Evolutionary conservation across 37 sponge, comb jelly and placozoan species (phyloP), one percentile per base, ranked within the genome.

Genomic region (Beroe forskalii): DNA sequence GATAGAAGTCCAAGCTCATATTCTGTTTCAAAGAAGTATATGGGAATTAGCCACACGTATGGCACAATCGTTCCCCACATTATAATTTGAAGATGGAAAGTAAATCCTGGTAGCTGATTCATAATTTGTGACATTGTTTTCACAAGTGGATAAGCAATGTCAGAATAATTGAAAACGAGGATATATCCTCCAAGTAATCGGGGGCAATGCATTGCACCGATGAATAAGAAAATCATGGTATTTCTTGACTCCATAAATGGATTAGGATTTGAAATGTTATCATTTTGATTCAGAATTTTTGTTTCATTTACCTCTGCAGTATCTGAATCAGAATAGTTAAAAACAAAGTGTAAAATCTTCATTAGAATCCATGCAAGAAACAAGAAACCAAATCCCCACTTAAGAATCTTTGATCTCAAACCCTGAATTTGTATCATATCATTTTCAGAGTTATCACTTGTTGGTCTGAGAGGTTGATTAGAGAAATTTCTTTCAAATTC

Each of bases 171-270:
- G 32, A 69, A 69, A 19, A 69, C 19, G 17, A 69, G 19, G 38
- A 69, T 33, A 36, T 69, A 69, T 20, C 33, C 72, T 33, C 72
- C 72, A 33, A 69, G 38, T 33, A 69, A 69, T 9, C 72, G 36
- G 28, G 72, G 72, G 32, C 72, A 69, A 12, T 69, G 72, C 38
- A 69, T 36, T 1, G 72, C 36, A 14, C 72, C 72, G 4, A 36
- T 32, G 0, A 69, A 17, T 2, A 69, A 37, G 17, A 69, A 69
- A 0, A 69, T 17, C 1, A 69, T 9, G 1, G 72, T 69, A 14
- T 32, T 69, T 69, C 72, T 27, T 31, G 72, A 69, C 6, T 69
- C 32, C 39, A 32, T 19, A 2, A 69, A 69, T 36, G 17, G 66
- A 36, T 63, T 30, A 63, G 25, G 66, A 35, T 72, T 20, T 72